A percentile compares a stretch with the other conserved stretches of the same genome.
Evolutionary conservation across 2,797 vertebrate genomes (phyloP).

Genomic region (Ibycter americanus): DNA sequence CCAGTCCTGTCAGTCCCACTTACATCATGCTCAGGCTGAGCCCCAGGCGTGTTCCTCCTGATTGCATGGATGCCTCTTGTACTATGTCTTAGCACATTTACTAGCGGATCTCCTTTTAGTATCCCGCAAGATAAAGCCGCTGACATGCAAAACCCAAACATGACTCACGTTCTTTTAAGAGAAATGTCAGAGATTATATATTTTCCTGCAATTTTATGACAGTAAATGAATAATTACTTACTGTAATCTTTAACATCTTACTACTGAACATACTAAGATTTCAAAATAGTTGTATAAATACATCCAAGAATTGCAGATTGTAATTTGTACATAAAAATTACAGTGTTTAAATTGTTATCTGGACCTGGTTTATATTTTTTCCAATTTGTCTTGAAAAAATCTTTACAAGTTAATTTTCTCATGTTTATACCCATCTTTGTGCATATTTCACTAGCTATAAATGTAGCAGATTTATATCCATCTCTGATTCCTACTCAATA

Average conservation of each 20-base stretch:
- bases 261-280: neutral
- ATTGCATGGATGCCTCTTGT: neutral
- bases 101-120: neutral
- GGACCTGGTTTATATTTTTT: neutral
- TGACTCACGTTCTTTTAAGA: neutral
- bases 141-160: neutral
- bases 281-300: neutral
- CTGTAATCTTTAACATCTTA: neutral
- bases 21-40: neutral
- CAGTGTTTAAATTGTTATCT: neutral
- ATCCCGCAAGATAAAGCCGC: neutral
- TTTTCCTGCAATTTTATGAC: neutral
- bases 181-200: neutral
- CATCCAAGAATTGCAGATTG: neutral
- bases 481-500: neutral
- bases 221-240: neutral
- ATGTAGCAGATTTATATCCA: neutral
- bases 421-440: neutral
- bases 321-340: neutral
- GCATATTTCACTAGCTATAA: neutral
- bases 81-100: neutral
- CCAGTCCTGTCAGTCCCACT: neutral
- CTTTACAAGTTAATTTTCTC: neutral
- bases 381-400: neutral
- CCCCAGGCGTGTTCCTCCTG: neutral